These are phyloP conservation scores for Florisuga fusca DNA, from an alignment of 2,797 vertebrate genomes.

Conservation along the genomic window DNA sequence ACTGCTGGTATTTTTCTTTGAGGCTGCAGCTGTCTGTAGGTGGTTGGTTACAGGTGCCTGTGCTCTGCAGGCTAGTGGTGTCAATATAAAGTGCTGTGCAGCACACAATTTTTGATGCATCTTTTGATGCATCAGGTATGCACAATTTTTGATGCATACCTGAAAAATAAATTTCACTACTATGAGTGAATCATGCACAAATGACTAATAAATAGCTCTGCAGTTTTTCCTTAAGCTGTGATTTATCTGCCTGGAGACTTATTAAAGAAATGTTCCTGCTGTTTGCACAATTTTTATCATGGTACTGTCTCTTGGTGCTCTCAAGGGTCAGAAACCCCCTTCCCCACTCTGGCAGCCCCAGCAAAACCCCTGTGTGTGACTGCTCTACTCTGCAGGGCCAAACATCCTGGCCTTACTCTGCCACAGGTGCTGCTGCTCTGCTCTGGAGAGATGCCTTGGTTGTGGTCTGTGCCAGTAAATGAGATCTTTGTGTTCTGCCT, in stretches of 20 bases:
- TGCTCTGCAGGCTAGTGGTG: neutral
- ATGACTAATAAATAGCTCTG: constrained; percentile 52
- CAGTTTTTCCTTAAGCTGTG: constrained; percentile 55
- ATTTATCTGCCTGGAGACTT: constrained; percentile 64
- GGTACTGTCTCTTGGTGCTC: neutral
- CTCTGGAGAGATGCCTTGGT: neutral
- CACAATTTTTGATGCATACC: constrained; percentile 47
- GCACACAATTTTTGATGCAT: constrained; percentile 43
- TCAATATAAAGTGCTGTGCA: neutral
- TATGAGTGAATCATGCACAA: constrained; percentile 62
- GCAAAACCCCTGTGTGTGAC: neutral
- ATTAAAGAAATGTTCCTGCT: constrained; percentile 50
- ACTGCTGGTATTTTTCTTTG: neutral
- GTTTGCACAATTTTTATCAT: constrained; percentile 30
- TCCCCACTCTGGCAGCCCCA: neutral
- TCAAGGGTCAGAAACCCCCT: neutral
- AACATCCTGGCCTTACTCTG: neutral
- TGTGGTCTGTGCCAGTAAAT: neutral
- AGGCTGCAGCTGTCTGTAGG: neutral
- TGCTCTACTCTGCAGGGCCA: neutral
- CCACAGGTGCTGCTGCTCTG: neutral
- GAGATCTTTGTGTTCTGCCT: neutral
- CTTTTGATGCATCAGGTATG: too few relatives aligned
- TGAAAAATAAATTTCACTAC: constrained; percentile 51
- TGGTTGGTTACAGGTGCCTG: neutral